Percentiles rank a stretch among this genome's conserved stretches.
Evolutionary conservation across 2,888 invertebrate genomes (phyloP).

Genomic region (Dicyrtoma fusca): DNA sequence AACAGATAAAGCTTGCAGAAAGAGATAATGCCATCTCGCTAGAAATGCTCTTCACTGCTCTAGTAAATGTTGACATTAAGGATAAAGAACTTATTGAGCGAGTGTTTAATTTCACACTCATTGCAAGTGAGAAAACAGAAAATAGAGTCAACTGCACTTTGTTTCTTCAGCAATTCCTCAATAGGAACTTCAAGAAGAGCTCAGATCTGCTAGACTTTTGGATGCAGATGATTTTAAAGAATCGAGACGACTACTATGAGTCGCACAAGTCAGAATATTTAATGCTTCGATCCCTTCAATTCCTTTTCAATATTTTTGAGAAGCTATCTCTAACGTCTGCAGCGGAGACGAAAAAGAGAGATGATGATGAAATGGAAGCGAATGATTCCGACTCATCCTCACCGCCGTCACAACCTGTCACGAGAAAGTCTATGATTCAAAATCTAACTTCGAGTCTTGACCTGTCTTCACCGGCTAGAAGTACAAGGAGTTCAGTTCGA

Average conservation of each 20-base stretch:
- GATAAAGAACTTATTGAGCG: conserved; percentile 25
- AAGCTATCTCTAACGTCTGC: conserved; percentile 16
- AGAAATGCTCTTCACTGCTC: conserved; percentile 44
- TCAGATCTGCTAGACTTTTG: conserved; percentile 36
- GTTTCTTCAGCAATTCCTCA: conserved; percentile 43
- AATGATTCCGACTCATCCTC: background rate
- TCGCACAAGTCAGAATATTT: conserved; percentile 30
- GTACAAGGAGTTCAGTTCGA: conserved; percentile 5
- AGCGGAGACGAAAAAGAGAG: background rate
- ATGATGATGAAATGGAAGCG: background rate
- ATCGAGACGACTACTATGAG: background rate
- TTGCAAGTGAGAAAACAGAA: conserved; percentile 38
- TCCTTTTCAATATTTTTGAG: conserved; percentile 28
- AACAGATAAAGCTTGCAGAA: conserved; percentile 43
- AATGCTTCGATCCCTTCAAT: conserved; percentile 38
- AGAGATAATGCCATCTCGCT: conserved; percentile 41
- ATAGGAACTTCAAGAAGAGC: conserved; percentile 37
- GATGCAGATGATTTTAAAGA: conserved; percentile 25
- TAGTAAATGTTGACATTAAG: conserved; percentile 35
- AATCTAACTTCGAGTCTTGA: background rate
- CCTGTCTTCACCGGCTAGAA: conserved; percentile 16
- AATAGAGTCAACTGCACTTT: conserved; percentile 41
- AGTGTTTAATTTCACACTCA: conserved; percentile 47
- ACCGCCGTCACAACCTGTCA: background rate
- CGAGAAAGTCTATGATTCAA: no score